Evolutionary conservation across 2,797 vertebrate species (phyloP), one percentile per base, ranked within the genome.

Genomic region (Aphelocoma californica): DNA sequence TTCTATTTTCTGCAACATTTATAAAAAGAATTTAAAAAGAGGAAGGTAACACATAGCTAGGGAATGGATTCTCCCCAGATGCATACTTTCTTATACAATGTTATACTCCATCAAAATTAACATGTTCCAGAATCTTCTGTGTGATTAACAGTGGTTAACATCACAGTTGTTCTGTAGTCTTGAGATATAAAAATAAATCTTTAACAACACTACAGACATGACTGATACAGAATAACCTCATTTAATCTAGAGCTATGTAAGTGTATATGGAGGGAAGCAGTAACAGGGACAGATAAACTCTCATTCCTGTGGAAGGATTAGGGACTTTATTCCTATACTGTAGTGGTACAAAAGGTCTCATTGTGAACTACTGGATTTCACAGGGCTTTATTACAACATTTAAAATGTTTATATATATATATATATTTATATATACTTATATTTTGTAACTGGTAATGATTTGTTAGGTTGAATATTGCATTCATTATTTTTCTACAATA

Each of bases 401-500:
- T 91, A 77, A 91, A 70, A 83, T 92, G 14, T 78, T 48, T 64
- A 48, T 7, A 24, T 50, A 32, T 56, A 24, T 36, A 5, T 85
- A 73, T 69, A 72, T 73, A 45, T 11, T 74, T 73, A 45, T 11
- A 45, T 18, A 45, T 20, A 45, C 44, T 45, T 45, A 40, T 85
- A 66, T 86, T 61, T 94, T 65, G 62, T 65, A 67, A 50, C 77
- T 81, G 75, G 86, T 93, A 97, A 91, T 87, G 77, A 86, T 93
- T 97, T 67, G 81, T 89, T 94, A 95, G 97, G 91, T 84, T 64
- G 78, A 57, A 87, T 89, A 87, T 87, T 53, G 57, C 65, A 53
- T 96, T 97, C 93, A 96, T 97, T 98, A 96, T 97, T 92, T 96
- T 81, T 75, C 82, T 69, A 74, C 90, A 95, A 96, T 92, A 45